These are phyloP conservation scores for Falco naumanni DNA, from an alignment of 2,797 vertebrate species.

Conservation along the genomic window DNA sequence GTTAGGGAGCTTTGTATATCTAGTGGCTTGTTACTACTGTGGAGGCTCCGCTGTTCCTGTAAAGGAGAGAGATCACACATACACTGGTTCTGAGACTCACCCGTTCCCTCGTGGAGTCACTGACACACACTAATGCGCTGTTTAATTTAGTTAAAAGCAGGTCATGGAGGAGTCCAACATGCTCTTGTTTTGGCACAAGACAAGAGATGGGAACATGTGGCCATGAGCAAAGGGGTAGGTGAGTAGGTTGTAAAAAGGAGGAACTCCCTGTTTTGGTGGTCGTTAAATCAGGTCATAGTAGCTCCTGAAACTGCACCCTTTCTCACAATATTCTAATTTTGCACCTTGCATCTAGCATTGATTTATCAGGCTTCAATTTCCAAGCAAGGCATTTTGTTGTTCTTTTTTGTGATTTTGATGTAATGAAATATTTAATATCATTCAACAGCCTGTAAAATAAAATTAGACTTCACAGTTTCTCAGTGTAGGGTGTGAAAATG, in stretches of 20 bases:
- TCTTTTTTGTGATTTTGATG: background rate
- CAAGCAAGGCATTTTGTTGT: background rate
- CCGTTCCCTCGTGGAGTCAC: background rate
- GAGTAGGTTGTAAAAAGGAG: background rate
- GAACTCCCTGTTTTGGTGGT: background rate
- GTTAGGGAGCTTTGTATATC: background rate
- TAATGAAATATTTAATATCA: background rate
- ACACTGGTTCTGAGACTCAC: background rate
- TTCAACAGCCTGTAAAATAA: background rate
- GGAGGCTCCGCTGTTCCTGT: background rate
- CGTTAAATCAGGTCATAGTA: accelerated
- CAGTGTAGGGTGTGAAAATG: background rate
- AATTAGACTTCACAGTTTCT: conserved; percentile 37
- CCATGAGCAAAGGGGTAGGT: background rate
- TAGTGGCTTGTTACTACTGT: background rate
- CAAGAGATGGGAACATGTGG: background rate
- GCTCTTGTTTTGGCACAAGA: background rate
- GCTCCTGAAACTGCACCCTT: background rate
- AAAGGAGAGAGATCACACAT: too few species aligned
- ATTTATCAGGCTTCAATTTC: background rate
- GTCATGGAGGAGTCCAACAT: background rate
- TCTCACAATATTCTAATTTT: background rate
- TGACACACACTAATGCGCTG: background rate
- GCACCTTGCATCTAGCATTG: background rate
- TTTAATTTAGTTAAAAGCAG: background rate